Evolutionary conservation across 2,113 vertebrate species (phyloP), one percentile per base, ranked within the genome.

Genomic region (Alces alces): DNA sequence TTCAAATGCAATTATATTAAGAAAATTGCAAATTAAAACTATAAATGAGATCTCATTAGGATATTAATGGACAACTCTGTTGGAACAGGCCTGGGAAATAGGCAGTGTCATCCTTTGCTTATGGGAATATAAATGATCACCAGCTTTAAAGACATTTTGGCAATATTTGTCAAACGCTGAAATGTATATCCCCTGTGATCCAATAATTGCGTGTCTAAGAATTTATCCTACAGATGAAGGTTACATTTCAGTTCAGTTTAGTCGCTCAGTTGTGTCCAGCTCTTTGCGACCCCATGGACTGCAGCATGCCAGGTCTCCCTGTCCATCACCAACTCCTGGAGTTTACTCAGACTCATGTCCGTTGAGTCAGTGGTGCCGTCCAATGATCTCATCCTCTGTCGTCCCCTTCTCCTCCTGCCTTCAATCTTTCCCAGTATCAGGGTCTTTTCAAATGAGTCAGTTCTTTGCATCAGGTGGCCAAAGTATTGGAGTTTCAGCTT

Each of bases 1-100:
- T 39, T 79, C 33, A 90, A 79, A n/a, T 86, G 10, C 25, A 66
- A 27, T 4, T 54, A 13, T 27, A n/a, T 15, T 52, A 43, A n/a
- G 64, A 79, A 64, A 87, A 93, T 89, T 78, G n/a, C 21, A 89
- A 93, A 61, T 55, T 64, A 89, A 76, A 92, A 45, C 14, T 55
- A 25, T 86, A 80, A 58, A 33, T 47, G 30, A 85, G 47, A 61
- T 15, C 25, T 45, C n/a, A 82, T 66, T 89, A 84, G 89, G 16
- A 19, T 64, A 78, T 30, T 73, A 84, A 13, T 64, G 47, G 57
- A 47, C 52, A 60, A 36, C 30, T 83, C 3, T 47, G 7, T 23
- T 73, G 19, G 19, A 43, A 36, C 8, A 39, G 2, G 43, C 1
- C 11, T 89, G 47, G 28, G 43, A 54, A 85, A n/a, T 19, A 45